These are phyloP conservation scores for Corvus cornix DNA, from an alignment of 2,113 vertebrate genomes.

Conservation along the genomic window DNA sequence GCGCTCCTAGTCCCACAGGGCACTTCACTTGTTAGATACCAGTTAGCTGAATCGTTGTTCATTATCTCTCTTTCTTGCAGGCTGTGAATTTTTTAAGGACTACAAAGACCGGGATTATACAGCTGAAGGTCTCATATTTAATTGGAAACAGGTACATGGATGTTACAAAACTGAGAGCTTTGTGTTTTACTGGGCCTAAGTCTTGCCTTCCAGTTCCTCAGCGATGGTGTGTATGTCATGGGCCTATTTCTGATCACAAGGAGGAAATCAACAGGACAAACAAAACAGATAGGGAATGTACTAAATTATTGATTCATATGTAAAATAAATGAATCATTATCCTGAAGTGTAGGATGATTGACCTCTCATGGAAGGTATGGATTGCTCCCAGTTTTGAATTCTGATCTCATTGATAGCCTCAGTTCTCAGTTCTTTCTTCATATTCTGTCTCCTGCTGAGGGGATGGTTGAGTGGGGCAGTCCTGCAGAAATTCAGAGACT, in stretches of 20 bases:
- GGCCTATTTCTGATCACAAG: not conserved
- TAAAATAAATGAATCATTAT: not conserved
- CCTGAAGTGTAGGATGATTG: not conserved
- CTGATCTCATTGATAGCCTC: not conserved
- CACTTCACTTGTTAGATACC: not conserved
- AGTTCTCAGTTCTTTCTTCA: not conserved
- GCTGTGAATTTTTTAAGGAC: slow-evolving; percentile 99
- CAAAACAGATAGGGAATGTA: not conserved
- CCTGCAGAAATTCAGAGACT: not conserved
- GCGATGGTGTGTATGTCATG: not conserved
- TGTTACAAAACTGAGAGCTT: not conserved
- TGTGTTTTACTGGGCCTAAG: not conserved
- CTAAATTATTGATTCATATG: not conserved
- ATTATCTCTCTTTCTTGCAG: slow-evolving; percentile 73
- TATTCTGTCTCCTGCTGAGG: not conserved
- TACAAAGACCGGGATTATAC: slow-evolving; percentile 97
- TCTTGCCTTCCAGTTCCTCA: not conserved
- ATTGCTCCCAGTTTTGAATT: not conserved
- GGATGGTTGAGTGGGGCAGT: not conserved
- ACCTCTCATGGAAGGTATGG: not conserved
- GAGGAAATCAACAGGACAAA: not conserved
- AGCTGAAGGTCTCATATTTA: slow-evolving; percentile 96
- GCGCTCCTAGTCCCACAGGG: not conserved
- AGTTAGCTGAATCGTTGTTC: not conserved
- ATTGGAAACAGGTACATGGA: slow-evolving; percentile 96